Percentiles rank a stretch among this genome's conserved stretches.
Evolutionary conservation across 2,113 vertebrate species (phyloP).

Genomic region (Rhadina sibilatrix): DNA sequence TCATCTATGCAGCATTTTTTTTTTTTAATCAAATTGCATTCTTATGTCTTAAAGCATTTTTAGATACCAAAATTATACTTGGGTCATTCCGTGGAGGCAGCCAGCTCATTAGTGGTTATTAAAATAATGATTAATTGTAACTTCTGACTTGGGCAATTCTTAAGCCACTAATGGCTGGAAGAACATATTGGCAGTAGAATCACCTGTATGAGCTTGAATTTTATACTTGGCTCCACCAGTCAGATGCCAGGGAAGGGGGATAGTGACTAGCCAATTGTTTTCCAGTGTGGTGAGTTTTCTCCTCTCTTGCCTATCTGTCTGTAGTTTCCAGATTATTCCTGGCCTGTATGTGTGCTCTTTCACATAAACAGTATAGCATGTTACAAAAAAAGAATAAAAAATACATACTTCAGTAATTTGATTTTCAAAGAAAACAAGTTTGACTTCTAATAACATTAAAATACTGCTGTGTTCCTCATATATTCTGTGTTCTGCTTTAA

Average conservation of each 20-base stretch:
- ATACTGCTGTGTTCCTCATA: neutral
- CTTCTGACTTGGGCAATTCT: neutral
- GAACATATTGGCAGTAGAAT: neutral
- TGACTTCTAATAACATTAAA: neutral
- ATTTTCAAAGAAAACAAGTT: neutral
- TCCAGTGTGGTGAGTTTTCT: neutral
- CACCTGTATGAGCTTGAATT: neutral
- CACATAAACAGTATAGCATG: neutral
- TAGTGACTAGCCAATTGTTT: neutral
- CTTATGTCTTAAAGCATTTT: neutral
- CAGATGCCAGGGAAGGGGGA: neutral
- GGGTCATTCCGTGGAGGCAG: neutral
- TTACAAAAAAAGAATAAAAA: neutral
- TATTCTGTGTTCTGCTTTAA: neutral
- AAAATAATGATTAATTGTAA: neutral
- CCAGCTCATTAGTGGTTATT: neutral
- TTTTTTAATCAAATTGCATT: neutral
- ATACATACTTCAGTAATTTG: neutral
- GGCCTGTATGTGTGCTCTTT: neutral
- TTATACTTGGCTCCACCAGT: neutral
- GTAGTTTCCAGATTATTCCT: neutral
- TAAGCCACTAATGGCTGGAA: neutral
- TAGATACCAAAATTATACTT: neutral
- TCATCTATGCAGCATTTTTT: neutral
- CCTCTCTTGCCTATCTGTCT: neutral